Evolutionary conservation across 2,113 vertebrate species (phyloP), one percentile per base, ranked within the genome.

Genomic region (Chaetodon trifascialis): DNA sequence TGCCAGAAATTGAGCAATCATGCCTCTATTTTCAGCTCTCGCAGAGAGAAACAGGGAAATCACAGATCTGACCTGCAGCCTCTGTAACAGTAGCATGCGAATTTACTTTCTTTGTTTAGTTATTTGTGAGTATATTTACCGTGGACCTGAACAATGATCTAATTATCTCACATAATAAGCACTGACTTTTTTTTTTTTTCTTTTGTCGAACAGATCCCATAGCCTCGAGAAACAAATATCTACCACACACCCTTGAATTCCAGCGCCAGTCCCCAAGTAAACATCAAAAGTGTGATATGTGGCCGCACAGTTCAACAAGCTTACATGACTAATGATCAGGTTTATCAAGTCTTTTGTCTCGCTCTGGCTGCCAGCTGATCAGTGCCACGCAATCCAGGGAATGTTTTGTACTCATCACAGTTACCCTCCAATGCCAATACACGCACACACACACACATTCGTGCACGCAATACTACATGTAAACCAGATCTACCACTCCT

Each of bases 211-310:
- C 62, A 83, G 85, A 87, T 86, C 79, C 55, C 17, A 36, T 86
- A 89, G 90, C 88, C 92, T 86, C 59, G 34, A 91, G 89, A 91
- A 91, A 93, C 74, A 80, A 86, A 91, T 88, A 91, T 87, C 76
- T 74, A 49, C 72, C 86, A 76, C 91, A 89, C 89, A 88, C 87
- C 73, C 68, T 90, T 73, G 72, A 86, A 81, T 88, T 88, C 79
- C 84, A 88, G 64, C 74, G 25, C 77, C 87, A 83, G 76, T 93
- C 84, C 67, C 40, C 79, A 68, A 83, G 84, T 88, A 92, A 91
- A 94, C 91, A 86, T 62, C 19, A 74, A 79, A 84, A 80, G 44
- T 78, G 44, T 12, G 64, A 86, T 83, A 71, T 84, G 76, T 46
- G 34, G 88, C 87, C 72, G 25, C 84, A 88, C 73, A 68, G 68